These are phyloP conservation scores for Antheraea mylitta DNA, from an alignment of 1,140 invertebrate genomes.

Conservation along the genomic window DNA sequence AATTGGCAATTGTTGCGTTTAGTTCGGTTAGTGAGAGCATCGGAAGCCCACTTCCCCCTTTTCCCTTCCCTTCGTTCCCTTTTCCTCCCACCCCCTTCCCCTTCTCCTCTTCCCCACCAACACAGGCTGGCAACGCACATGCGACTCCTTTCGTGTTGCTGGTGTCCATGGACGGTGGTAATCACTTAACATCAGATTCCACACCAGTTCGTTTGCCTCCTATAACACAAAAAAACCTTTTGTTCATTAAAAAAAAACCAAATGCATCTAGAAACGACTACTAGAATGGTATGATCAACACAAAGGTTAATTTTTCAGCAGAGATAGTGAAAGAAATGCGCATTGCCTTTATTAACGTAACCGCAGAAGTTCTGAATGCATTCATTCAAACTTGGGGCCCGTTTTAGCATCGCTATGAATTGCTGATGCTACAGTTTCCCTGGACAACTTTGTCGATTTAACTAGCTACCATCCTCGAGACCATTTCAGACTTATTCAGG, in stretches of 20 bases:
- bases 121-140: no score
- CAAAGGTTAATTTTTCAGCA: conserved; percentile 5
- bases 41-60: no score
- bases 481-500: conserved; percentile 28
- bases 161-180: no score
- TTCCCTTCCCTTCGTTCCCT: no score
- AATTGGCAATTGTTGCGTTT: no score
- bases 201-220: no score
- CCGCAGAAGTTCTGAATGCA: conserved; percentile 57
- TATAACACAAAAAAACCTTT: no score
- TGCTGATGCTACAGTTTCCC: conserved; percentile 46
- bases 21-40: no score
- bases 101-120: no score
- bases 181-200: no score
- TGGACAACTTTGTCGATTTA: conserved; percentile 55
- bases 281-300: not conserved
- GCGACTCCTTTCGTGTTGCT: no score
- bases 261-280: not conserved
- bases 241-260: not conserved
- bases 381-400: conserved; percentile 59
- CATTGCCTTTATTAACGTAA: conserved; percentile 19
- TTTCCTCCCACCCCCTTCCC: no score
- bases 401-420: conserved; percentile 42
- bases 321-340: conserved; percentile 10
- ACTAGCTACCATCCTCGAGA: conserved; percentile 28